Evolutionary conservation across 2,888 invertebrate genomes (phyloP).

Genomic region (Conistra vaccinii): DNA sequence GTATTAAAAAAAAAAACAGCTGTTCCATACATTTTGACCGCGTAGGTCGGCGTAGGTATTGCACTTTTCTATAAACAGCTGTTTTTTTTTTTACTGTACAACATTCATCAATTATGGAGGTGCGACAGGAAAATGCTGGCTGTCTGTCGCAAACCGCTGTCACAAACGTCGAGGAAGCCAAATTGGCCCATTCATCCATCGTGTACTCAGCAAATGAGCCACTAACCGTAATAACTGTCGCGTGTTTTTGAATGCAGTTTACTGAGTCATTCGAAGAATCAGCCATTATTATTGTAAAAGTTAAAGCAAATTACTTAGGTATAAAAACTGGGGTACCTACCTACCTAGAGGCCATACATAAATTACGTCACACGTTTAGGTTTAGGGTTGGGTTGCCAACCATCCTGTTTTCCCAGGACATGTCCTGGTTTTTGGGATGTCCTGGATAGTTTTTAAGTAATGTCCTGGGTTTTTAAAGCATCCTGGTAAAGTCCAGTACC

Average conservation of each 20-base stretch:
- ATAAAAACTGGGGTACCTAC: slow-evolving; percentile 15
- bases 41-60: no score
- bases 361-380: neutral
- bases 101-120: neutral
- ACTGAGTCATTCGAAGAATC: slow-evolving; percentile 37
- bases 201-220: slow-evolving; percentile 18
- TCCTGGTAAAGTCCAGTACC: no score
- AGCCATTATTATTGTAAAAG: slow-evolving; percentile 44
- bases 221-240: slow-evolving; percentile 33
- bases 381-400: no score
- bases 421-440: no score
- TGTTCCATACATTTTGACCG: no score
- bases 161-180: neutral
- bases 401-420: no score
- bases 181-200: slow-evolving; percentile 11
- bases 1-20: no score
- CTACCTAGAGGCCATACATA: neutral
- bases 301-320: slow-evolving; percentile 26
- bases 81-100: no score
- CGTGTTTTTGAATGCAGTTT: slow-evolving; percentile 42
- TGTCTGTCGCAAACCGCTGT: neutral
- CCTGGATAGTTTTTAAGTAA: no score
- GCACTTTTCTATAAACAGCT: no score
- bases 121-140: neutral
- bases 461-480: no score